Evolutionary conservation across 64 coral and sea anemone species (phyloP), one percentile per base, ranked within the genome.

Genomic region (Montipora sp.): DNA sequence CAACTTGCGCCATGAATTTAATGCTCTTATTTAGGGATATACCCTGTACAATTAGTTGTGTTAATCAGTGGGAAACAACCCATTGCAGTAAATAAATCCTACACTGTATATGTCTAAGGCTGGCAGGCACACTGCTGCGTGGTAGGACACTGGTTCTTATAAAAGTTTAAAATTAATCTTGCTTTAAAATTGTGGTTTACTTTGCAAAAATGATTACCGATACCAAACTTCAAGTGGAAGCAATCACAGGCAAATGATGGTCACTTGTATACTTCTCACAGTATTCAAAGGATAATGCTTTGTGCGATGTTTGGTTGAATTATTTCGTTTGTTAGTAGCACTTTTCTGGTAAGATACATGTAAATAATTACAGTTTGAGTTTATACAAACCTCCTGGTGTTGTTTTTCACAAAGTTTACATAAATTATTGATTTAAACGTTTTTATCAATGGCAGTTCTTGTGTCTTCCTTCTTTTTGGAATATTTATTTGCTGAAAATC

Each of bases 351-450:
- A 27, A 21, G 20, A 7, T 21, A 23, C 5, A 71, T n/a, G 20
- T 4, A 5, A 2, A 2, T 36, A 2, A 36, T 36, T 2, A 36
- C 36, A 36, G 19, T 71, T 71, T 71, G 68, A 71, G 21, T 71
- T 23, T 71, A 5, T 50, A 18, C n/a, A 20, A 5, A 71, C 18
- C 65, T n/a, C 82, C 82, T 60, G 78, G 79, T 81, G 79, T 13
- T 81, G 13, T 36, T 59, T 81, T 81, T 8, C 8, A 11, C 22
- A 9, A 13, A 9, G 53, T 43, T 81, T 8, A 10, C 13, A 81
- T 81, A 13, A 81, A 81, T 81, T 43, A 81, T 81, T 81, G 20
- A 81, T 81, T 13, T 81, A 10, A 49, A 3, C 79, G n/a, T n/a
- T 20, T 81, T 81, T 81, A 7, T 81, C 23, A 60, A 10, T 81